phyloP scores from a whole-genome alignment of 1,140 invertebrate genomes.

The Drosophila setifemur region DNA sequence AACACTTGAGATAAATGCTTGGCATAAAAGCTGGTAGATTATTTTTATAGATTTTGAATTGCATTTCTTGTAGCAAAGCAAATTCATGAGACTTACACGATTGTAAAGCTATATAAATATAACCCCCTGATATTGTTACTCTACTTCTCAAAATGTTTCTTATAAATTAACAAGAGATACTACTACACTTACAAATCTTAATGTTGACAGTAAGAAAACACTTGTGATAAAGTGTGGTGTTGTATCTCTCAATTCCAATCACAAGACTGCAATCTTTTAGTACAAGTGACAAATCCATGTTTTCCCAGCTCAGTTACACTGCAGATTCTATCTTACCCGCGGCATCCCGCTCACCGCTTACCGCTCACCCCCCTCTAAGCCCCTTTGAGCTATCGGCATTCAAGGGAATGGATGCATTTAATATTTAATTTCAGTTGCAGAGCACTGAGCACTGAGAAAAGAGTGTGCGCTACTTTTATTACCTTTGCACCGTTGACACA shows the following conservation, averaged over 20 bases:
- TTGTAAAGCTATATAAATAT: too few relatives aligned
- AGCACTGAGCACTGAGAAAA: too few relatives aligned
- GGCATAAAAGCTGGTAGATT: not conserved
- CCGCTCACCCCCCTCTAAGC: conserved; percentile 11
- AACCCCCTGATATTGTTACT: too few relatives aligned
- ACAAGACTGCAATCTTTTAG: conserved; percentile 18
- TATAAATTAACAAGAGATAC: too few relatives aligned
- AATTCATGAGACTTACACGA: too few relatives aligned
- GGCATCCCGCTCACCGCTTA: not conserved
- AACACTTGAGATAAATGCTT: not conserved
- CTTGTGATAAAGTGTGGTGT: too few relatives aligned
- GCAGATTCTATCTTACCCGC: conserved; percentile 17
- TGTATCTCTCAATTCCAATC: conserved; percentile 37
- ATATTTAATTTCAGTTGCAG: conserved; percentile 66
- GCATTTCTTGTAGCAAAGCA: not conserved
- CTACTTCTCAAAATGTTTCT: too few relatives aligned
- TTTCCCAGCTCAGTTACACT: conserved; percentile 1
- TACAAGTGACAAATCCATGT: conserved; percentile 27
- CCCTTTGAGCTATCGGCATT: conserved; percentile 34
- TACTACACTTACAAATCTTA: too few relatives aligned
- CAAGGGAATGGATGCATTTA: conserved; percentile 64
- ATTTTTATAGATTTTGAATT: conserved; percentile 1
- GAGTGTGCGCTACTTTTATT: conserved; percentile 68
- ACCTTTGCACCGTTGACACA: conserved; percentile 73
- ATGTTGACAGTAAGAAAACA: too few relatives aligned